Evolutionary conservation across 2,113 vertebrate genomes (phyloP).

Genomic region (Myanophis thanlyinensis): DNA sequence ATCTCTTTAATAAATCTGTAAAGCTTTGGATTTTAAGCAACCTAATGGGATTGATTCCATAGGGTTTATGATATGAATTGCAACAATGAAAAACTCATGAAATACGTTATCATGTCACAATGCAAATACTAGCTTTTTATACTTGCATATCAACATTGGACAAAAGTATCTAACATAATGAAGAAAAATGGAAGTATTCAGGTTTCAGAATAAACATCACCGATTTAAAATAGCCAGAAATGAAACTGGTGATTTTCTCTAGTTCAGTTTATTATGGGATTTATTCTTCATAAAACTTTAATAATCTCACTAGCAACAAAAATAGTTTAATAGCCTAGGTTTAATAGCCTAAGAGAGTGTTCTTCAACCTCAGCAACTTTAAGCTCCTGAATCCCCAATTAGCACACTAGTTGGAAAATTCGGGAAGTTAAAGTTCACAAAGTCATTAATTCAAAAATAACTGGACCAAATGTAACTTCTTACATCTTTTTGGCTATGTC

Average conservation of each 20-base stretch:
- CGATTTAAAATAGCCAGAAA: neutral
- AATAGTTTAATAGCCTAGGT: neutral
- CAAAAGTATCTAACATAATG: neutral
- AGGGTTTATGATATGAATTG: neutral
- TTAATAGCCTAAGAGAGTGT: neutral
- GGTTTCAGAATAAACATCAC: neutral
- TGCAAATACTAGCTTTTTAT: neutral
- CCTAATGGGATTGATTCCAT: neutral
- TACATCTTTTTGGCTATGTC: neutral
- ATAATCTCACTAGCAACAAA: neutral
- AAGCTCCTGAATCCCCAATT: neutral
- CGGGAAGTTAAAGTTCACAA: neutral
- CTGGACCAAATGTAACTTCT: neutral
- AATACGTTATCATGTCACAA: neutral
- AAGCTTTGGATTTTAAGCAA: neutral
- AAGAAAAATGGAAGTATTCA: neutral
- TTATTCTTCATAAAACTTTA: neutral
- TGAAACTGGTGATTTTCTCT: neutral
- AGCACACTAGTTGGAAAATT: neutral
- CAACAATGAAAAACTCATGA: neutral
- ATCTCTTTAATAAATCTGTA: neutral
- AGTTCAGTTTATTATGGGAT: neutral
- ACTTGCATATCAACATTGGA: neutral
- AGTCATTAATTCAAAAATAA: neutral
- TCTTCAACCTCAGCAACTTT: neutral